Evolutionary conservation across 2,797 vertebrate species (phyloP), one percentile per base, ranked within the genome.

Genomic region (Parauchenoglanis punctatus): DNA sequence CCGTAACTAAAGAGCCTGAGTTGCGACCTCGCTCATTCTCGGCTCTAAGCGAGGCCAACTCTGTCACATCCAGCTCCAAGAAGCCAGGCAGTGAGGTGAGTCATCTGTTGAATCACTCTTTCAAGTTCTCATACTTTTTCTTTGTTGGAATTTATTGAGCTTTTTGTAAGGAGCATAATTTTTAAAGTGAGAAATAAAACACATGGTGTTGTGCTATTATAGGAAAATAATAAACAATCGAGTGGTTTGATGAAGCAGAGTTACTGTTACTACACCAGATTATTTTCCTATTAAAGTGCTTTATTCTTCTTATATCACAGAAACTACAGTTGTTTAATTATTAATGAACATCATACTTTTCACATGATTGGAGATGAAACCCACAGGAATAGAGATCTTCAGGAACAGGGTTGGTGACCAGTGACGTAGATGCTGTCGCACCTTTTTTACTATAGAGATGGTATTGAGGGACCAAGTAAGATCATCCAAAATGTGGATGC

Each of bases 61-160:
- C 61, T 0, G 92, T 96, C 67, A 96, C 95, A 0, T 94, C 95
- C 78, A 96, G 94, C 1, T 93, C 93, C 58, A 95, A 92, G 89
- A 94, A 91, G 0, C 90, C 94, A 7, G 88, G 88, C 86, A 93
- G 94, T 46, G 94, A 96, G 96, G 97, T 97, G 91, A 93, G 90
- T 84, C 7, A 20, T 81, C 63, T 63, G 23, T 23, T 28, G 1
- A 65, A 61, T 70, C 23, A 25, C 3, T 15, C 20, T 17, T 0
- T 44, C 2, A 25, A 58, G 7, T 61, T 44, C 20, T 25, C 6
- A 63, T 15, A 17, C 2, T 25, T 40, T 31, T 40, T 80, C 52
- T 78, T 82, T 28, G 23, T 65, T 82, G 56, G 6, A 80, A 61
- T 49, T 12, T 18, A 49, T 31, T 65, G 31, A 81, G 1, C 31